These are phyloP conservation scores for Apeira syringaria DNA, from an alignment of 2,888 invertebrate species.

Conservation along the genomic window DNA sequence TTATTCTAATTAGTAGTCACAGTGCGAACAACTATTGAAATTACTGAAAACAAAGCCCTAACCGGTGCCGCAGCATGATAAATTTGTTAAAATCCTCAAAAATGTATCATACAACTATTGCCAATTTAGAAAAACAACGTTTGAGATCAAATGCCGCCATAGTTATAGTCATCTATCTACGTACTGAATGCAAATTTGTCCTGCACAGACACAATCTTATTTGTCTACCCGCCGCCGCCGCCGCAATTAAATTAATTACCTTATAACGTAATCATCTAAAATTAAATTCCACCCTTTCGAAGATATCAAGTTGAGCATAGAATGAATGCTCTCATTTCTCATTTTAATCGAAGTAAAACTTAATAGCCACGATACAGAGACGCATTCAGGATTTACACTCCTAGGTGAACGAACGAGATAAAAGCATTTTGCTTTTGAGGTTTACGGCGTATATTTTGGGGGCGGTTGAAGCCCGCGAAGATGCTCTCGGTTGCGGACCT, in stretches of 20 bases:
- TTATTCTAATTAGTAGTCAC: too few species aligned
- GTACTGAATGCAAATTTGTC: too few species aligned
- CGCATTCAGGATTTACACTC: background rate
- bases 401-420: background rate
- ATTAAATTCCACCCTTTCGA: slow-evolving; percentile 77
- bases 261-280: slow-evolving; percentile 66
- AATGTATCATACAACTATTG: too few species aligned
- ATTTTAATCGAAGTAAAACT: slow-evolving; percentile 80
- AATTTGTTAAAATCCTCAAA: too few species aligned
- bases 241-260: slow-evolving; percentile 72
- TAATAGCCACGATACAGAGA: slow-evolving; percentile 62
- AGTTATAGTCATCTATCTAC: too few species aligned
- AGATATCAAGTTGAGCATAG: slow-evolving; percentile 77
- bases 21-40: too few species aligned
- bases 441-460: background rate
- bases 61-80: too few species aligned
- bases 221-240: slow-evolving; percentile 26
- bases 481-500: background rate
- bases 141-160: too few species aligned
- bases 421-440: background rate
- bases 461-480: background rate
- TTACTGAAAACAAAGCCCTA: too few species aligned
- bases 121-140: too few species aligned
- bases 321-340: slow-evolving; percentile 80
- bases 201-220: too few species aligned